Conservation (phyloP, 1,140 invertebrate genomes). For the Zaprionus davidi region DNA sequence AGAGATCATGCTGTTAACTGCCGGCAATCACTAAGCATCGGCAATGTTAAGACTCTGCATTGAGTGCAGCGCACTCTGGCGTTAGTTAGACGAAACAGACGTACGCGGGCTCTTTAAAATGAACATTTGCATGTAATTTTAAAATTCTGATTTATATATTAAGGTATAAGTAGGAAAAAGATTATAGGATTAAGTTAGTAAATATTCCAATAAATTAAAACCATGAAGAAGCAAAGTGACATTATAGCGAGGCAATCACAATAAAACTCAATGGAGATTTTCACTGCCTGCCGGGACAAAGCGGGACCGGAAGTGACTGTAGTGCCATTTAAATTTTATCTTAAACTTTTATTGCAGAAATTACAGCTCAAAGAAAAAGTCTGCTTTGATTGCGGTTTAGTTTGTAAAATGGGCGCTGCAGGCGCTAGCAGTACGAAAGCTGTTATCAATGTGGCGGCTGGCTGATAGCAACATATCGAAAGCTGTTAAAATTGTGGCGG, state of each 20-base stretch:
- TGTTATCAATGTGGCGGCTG: background rate
- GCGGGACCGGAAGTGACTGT: too few species aligned
- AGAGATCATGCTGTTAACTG: background rate
- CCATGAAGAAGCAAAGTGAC: too few species aligned
- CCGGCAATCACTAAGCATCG: too few species aligned
- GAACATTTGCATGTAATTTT: background rate
- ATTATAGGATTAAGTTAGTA: background rate
- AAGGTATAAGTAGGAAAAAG: background rate
- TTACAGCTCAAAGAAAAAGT: background rate
- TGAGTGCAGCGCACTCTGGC: background rate
- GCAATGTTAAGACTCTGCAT: background rate
- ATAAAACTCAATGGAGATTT: too few species aligned
- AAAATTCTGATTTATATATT: background rate
- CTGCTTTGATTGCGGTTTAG: background rate
- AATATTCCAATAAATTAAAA: too few species aligned
- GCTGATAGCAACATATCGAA: background rate
- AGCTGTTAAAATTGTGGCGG: slow-evolving; percentile 8
- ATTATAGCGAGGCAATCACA: too few species aligned
- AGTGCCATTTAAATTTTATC: too few species aligned
- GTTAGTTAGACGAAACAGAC: background rate
- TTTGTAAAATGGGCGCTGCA: too few species aligned
- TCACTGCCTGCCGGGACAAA: too few species aligned
- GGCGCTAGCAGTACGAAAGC: background rate
- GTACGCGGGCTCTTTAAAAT: background rate
- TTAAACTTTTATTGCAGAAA: background rate